Percentiles rank a stretch among this genome's conserved stretches.
phyloP scores from a whole-genome alignment of 2,797 vertebrate species.

The Enteromius argenteus region DNA sequence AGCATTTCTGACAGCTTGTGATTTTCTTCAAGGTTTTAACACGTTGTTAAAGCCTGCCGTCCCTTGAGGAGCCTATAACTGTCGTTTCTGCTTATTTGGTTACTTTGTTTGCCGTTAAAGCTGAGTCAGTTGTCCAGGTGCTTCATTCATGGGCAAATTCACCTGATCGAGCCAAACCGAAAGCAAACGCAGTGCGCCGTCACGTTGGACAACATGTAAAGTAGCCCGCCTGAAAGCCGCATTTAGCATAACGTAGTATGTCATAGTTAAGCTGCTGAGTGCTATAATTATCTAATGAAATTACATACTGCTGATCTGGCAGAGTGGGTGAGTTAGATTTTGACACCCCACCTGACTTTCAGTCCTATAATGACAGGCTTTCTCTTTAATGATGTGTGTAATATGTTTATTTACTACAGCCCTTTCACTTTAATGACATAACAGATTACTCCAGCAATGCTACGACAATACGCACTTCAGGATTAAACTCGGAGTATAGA shows the following conservation, averaged over 20 bases:
- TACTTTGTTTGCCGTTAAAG: constrained; percentile 8
- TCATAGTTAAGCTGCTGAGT: constrained; percentile 43
- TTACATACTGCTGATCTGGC: constrained; percentile 33
- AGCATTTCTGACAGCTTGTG: constrained; percentile 73
- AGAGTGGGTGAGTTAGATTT: constrained; percentile 41
- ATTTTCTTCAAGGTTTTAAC: constrained; percentile 78
- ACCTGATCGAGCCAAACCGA: background rate
- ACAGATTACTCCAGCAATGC: constrained; percentile 51
- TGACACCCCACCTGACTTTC: constrained; percentile 77
- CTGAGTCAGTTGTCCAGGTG: constrained; percentile 8
- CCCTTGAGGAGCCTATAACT: background rate
- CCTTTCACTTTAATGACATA: constrained; percentile 72
- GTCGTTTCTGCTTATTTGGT: background rate
- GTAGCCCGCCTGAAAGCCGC: background rate
- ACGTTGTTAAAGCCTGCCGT: constrained; percentile 63
- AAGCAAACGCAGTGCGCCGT: background rate
- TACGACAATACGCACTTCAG: constrained; percentile 1
- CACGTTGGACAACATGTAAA: background rate
- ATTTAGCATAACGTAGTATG: constrained; percentile 18
- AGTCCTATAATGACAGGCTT: constrained; percentile 79
- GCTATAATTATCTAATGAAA: constrained; percentile 51
- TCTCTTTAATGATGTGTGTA: constrained; percentile 77
- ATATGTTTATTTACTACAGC: constrained; percentile 71
- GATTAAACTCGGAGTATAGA: background rate
- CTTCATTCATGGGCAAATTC: constrained; percentile 12